Conservation (phyloP, 2,113 vertebrate genomes). For the Lathamus discolor region DNA sequence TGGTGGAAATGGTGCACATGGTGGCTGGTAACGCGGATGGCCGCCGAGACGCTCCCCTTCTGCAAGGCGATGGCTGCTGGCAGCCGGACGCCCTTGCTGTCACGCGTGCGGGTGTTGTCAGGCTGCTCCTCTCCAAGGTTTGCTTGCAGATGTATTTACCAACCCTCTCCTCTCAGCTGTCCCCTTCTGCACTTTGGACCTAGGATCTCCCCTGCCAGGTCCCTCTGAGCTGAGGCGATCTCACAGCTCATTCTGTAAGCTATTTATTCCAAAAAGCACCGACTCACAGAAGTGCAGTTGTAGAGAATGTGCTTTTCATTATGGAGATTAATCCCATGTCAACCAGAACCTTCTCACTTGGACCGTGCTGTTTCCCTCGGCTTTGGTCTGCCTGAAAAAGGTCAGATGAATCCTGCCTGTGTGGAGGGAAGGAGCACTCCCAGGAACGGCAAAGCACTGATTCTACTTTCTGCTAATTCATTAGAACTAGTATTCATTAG, state of each 20-base stretch:
- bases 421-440: fast-evolving
- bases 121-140: neutral
- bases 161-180: neutral
- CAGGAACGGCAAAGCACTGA: neutral
- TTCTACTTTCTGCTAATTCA: neutral
- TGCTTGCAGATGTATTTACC: neutral
- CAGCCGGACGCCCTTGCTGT: neutral
- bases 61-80: fast-evolving
- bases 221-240: neutral
- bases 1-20: neutral
- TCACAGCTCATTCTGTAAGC: neutral
- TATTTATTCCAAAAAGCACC: neutral
- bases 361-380: fast-evolving
- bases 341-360: neutral
- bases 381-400: neutral
- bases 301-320: neutral
- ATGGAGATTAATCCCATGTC: fast-evolving
- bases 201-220: neutral
- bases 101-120: fast-evolving
- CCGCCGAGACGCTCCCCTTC: neutral
- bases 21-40: neutral
- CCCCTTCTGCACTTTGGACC: neutral
- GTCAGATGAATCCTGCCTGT: fast-evolving
- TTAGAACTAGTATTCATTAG: neutral
- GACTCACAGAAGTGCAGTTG: neutral